Percentiles rank a stretch among this genome's conserved stretches.
Conservation (phyloP, 1,140 invertebrate genomes). For the Caenorhabditis remanei region DNA sequence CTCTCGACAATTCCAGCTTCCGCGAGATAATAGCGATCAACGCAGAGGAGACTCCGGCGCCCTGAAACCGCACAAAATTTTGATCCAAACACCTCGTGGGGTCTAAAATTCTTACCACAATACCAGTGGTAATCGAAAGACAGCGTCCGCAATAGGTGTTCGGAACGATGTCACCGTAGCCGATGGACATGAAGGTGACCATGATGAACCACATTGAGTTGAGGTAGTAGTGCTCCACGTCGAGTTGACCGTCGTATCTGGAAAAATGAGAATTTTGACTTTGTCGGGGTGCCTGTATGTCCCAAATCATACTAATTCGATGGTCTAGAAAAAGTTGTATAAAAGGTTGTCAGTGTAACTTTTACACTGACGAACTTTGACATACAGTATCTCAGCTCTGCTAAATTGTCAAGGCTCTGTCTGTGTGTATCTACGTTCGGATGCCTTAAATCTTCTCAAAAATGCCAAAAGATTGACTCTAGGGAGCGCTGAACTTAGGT, state of each 20-base stretch:
- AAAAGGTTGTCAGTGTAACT: too few relatives aligned
- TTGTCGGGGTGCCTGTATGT: background rate
- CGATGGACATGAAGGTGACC: constrained; percentile 78
- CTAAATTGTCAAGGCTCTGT: too few relatives aligned
- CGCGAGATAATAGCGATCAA: constrained; percentile 78
- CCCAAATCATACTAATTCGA: background rate
- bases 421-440: too few relatives aligned
- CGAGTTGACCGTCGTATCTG: constrained; percentile 69
- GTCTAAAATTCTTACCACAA: too few relatives aligned
- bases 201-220: constrained; percentile 81
- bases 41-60: constrained; percentile 76
- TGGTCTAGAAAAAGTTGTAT: too few relatives aligned
- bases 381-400: too few relatives aligned
- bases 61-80: constrained; percentile 66
- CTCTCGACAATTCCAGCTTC: constrained; percentile 76
- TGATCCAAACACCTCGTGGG: too few relatives aligned
- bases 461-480: too few relatives aligned
- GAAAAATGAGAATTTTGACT: too few relatives aligned
- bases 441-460: too few relatives aligned
- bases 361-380: too few relatives aligned
- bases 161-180: constrained; percentile 76
- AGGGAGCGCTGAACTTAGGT: too few relatives aligned
- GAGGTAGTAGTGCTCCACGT: constrained; percentile 79
- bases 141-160: constrained; percentile 75
- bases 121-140: constrained; percentile 76